Evolutionary conservation across 2,113 vertebrate species (phyloP).

Genomic region (Phyllopteryx taeniolatus): DNA sequence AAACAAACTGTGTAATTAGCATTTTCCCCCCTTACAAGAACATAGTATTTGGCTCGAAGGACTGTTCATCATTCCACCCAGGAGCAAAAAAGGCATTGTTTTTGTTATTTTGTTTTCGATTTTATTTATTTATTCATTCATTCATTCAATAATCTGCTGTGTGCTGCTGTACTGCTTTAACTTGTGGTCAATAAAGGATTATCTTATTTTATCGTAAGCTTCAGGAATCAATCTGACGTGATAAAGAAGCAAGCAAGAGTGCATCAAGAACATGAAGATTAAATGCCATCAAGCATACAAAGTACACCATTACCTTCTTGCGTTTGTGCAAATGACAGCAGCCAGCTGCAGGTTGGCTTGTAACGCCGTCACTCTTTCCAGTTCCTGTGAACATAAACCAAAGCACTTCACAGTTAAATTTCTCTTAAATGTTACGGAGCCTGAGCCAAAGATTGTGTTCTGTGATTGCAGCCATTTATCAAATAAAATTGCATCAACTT

Average conservation of each 20-base stretch:
- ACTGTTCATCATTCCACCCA: not conserved
- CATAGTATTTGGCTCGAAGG: not conserved
- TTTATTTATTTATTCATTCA: not conserved
- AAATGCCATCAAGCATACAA: not conserved
- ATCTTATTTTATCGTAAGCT: not conserved
- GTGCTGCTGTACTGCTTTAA: not conserved
- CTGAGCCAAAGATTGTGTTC: not conserved
- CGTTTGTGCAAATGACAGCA: slow-evolving; percentile 94
- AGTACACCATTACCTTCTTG: slow-evolving; percentile 81
- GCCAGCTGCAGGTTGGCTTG: slow-evolving; percentile 91
- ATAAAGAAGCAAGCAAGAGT: not conserved
- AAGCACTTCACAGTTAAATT: not conserved
- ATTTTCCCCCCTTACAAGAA: not conserved
- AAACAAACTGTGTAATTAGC: not conserved
- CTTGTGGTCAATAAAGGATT: not conserved
- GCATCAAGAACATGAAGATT: not conserved
- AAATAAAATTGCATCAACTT: not conserved
- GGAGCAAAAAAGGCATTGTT: not conserved
- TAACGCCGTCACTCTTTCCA: slow-evolving; percentile 91
- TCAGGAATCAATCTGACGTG: not conserved
- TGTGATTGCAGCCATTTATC: slow-evolving; percentile 6
- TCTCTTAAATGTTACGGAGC: not conserved
- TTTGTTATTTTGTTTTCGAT: not conserved
- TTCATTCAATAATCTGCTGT: not conserved
- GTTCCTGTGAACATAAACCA: slow-evolving; percentile 76